Evolutionary conservation across 53 echinoderm and acorn worm genomes (phyloP), one percentile per base, ranked within the genome.

Genomic region (Mesocentrotus franciscanus): DNA sequence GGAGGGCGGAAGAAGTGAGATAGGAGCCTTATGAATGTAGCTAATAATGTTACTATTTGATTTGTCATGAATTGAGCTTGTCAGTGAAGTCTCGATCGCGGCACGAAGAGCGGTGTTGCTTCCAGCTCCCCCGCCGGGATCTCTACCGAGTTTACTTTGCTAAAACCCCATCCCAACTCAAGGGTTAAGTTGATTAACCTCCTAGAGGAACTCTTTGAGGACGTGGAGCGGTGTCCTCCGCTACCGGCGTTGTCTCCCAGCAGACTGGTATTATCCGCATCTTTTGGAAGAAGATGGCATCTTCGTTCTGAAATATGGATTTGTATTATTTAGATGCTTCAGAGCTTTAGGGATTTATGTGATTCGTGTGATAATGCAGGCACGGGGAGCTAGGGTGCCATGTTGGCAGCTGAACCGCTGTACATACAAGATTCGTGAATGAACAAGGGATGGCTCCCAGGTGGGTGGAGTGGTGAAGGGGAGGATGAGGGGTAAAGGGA

Each of bases 31-130:
- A 26, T 90, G 90, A 59, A 90, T 90, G 90, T 90, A 90, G 90
- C 90, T 90, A 90, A 90, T 90, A 90, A 90, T 90, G 90, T 90
- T 90, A 59, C 90, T 90, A 90, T 90, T 90, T 90, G 60, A 90
- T 90, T 90, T 90, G 90, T 16, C 35, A 27, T n/a, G 30, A 60
- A 90, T 90, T 60, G 90, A 90, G 90, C 35, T 90, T 60, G 90
- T 90, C 90, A 90, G 90, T 30, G 60, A 90, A 90, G 60, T 59
- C 90, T 90, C 27, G 58, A 90, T 29, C 90, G 58, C 32, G 32
- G 17, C 60, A 59, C 90, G 29, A 12, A 90, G 17, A 7, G 8
- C 59, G 33, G 58, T 59, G 60, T 90, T 30, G n/a, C 60, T 58
- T 32, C 90, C 90, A 60, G 59, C 59, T 60, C 60, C 27, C 90